Evolutionary conservation across 2,113 vertebrate genomes (phyloP).

Genomic region (Diglossa brunneiventris): DNA sequence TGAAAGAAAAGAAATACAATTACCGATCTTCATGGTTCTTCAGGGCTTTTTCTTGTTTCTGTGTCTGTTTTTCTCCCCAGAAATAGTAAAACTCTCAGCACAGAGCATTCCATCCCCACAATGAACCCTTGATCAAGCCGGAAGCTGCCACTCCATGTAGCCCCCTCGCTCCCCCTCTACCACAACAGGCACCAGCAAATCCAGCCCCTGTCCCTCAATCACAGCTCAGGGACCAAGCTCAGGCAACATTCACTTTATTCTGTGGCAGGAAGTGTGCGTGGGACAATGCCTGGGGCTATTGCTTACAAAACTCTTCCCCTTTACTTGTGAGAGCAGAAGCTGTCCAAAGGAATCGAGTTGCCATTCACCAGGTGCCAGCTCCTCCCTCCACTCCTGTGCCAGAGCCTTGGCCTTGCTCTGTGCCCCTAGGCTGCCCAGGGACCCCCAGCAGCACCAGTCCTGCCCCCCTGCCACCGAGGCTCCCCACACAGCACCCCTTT

Average conservation of each 20-base stretch:
- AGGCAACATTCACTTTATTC: neutral
- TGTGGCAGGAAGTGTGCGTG: neutral
- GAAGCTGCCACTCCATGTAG: neutral
- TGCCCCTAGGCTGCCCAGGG: neutral
- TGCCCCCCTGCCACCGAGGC: neutral
- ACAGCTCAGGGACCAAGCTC: slow-evolving; percentile 16
- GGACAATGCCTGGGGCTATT: neutral
- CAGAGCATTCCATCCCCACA: slow-evolving; percentile 12
- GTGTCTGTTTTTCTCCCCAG: slow-evolving; percentile 39
- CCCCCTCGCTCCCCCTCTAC: slow-evolving; percentile 22
- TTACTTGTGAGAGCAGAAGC: neutral
- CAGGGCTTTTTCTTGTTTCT: slow-evolving; percentile 41
- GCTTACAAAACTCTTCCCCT: neutral
- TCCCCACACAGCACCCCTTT: neutral
- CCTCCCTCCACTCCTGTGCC: neutral
- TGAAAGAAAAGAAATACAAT: slow-evolving; percentile 85
- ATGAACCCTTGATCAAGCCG: neutral
- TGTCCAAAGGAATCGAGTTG: neutral
- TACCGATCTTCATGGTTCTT: slow-evolving; percentile 75
- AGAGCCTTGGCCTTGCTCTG: neutral
- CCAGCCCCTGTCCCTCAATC: neutral
- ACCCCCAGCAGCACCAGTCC: neutral
- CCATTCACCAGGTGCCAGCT: neutral
- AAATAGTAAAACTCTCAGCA: neutral
- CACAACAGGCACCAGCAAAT: neutral